Evolutionary conservation across 2,113 vertebrate genomes (phyloP), one percentile per base, ranked within the genome.

Genomic region (Phalacrocorax carbo): DNA sequence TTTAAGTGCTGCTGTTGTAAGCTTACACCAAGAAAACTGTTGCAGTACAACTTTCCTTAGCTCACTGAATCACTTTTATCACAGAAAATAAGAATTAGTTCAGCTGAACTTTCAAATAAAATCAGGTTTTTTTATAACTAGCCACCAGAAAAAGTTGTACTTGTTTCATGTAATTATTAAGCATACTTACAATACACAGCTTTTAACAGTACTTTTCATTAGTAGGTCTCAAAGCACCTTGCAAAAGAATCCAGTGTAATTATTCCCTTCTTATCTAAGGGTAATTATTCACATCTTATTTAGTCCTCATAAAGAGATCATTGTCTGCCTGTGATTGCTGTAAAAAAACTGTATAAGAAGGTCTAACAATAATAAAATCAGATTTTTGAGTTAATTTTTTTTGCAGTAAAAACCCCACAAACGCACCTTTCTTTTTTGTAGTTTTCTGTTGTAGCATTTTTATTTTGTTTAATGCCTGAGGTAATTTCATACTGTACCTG

Each of bases 231-330:
- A 88, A 91, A 94, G 69, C 76, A 80, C 86, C 86, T 88, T 83
- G 88, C 72, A 51, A n/a, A 96, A 90, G 15, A 91, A 88, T 93
- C 91, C 72, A 51, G 19, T 77, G 86, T 92, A 78, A 88, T 95
- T 93, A 88, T 92, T 86, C 36, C 51, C 38, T 49, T 89, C 79
- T 93, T 96, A 86, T 91, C 77, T 91, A 70, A 55, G 64, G 46
- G 58, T 88, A 90, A 93, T 93, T 93, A 85, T 94, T 92, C 65
- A 61, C 60, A 60, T 78, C 68, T 65, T 91, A 86, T 69, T 65
- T 88, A 55, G 60, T 51, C 40, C 68, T 95, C 62, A 46, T 90
- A 73, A 90, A 91, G 76, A 62, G 92, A 61, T 93, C 36, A 42
- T 76, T 91, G 64, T 82, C 55, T 86, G 40, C 36, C 58, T 87